phyloP scores from a whole-genome alignment of 2,113 vertebrate species.

The Sturnira hondurensis region DNA sequence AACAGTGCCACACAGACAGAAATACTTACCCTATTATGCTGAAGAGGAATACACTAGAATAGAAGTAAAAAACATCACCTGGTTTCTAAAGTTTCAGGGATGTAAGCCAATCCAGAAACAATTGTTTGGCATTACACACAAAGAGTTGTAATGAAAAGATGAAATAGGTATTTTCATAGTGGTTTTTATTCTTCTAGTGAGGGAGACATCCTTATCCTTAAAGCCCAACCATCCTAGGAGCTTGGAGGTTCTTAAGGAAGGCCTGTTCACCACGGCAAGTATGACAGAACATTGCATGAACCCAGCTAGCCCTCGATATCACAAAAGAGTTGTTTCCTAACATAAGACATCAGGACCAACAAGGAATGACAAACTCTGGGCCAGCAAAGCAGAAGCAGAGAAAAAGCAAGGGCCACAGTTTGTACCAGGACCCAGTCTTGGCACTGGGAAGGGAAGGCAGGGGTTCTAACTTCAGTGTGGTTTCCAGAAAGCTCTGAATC shows the following conservation, averaged over 20 bases:
- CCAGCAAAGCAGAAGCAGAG: neutral
- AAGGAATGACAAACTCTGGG: neutral
- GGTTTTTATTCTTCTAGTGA: slow-evolving; percentile 32
- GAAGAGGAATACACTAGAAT: neutral
- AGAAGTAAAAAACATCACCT: neutral
- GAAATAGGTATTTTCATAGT: neutral
- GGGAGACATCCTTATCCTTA: neutral
- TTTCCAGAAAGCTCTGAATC: slow-evolving; percentile 51
- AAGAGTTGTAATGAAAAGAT: slow-evolving; percentile 21
- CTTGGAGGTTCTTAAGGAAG: neutral
- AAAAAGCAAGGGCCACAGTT: neutral
- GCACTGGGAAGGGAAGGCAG: neutral
- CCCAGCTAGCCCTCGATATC: neutral
- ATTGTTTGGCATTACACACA: slow-evolving; percentile 44
- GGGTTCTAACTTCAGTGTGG: neutral
- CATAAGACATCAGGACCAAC: neutral
- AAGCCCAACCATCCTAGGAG: neutral
- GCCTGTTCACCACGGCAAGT: neutral
- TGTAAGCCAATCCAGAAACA: slow-evolving; percentile 38
- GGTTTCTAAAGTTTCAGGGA: slow-evolving; percentile 54
- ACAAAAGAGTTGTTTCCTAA: neutral
- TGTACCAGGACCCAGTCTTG: neutral
- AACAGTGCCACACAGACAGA: slow-evolving; percentile 23
- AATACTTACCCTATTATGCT: slow-evolving; percentile 38
- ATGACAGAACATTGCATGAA: neutral